Conservation (phyloP, 2,888 invertebrate genomes). For the Gonocerus acuteangulatus region DNA sequence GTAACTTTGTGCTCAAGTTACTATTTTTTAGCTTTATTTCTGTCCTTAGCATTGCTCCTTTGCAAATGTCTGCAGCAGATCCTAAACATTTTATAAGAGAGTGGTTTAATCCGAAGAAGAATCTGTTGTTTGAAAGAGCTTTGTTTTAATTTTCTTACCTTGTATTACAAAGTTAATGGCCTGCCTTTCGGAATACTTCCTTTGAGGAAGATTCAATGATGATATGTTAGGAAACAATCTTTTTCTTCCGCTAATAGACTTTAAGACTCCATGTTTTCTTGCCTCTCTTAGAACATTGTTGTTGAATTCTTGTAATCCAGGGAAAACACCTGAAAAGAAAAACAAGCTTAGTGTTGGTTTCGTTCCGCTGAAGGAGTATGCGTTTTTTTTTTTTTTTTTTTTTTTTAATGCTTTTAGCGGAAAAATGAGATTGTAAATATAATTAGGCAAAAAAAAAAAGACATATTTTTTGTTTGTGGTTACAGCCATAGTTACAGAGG, state of each 20-base stretch:
- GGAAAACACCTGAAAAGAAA: conserved; percentile 44
- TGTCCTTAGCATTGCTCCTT: conserved; percentile 46
- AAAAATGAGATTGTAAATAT: too few species aligned
- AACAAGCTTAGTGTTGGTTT: too few species aligned
- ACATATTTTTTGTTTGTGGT: too few species aligned
- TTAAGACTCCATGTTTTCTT: conserved; percentile 41
- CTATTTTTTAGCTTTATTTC: conserved; percentile 38
- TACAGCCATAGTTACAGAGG: too few species aligned
- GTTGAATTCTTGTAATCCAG: conserved; percentile 45
- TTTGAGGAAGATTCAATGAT: conserved; percentile 32
- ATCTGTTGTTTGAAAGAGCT: too few species aligned
- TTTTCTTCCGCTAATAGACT: conserved; percentile 44
- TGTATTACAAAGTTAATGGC: conserved; percentile 49
- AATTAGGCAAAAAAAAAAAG: too few species aligned
- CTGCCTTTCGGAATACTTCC: conserved; percentile 46
- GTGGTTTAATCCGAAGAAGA: neutral
- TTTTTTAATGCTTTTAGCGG: too few species aligned
- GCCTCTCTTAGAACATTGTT: conserved; percentile 42
- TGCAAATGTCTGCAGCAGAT: conserved; percentile 50
- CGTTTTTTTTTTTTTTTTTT: too few species aligned
- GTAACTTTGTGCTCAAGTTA: conserved; percentile 40
- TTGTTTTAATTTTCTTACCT: too few species aligned
- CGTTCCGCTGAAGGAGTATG: too few species aligned
- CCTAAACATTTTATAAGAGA: conserved; percentile 39
- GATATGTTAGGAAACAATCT: conserved; percentile 41